phyloP scores from a whole-genome alignment of 1,140 invertebrate genomes.

The Hycleus phaleratus region DNA sequence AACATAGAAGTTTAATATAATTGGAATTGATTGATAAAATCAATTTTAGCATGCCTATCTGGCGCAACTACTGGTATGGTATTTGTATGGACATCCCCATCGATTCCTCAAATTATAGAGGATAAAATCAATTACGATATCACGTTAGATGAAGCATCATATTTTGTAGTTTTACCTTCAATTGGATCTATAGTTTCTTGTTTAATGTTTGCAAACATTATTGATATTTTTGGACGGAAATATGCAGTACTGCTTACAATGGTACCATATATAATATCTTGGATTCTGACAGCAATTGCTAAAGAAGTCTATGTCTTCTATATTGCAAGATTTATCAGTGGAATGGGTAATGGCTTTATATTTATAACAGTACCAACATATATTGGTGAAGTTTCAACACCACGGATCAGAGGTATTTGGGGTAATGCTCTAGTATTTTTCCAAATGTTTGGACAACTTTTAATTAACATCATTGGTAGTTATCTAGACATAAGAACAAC shows the following conservation, averaged over 20 bases:
- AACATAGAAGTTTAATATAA: not conserved
- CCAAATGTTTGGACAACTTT: slow-evolving; percentile 44
- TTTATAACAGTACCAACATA: slow-evolving; percentile 26
- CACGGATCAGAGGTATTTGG: slow-evolving; percentile 25
- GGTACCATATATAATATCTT: slow-evolving; percentile 17
- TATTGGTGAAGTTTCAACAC: slow-evolving; percentile 24
- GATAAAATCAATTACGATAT: slow-evolving; percentile 25
- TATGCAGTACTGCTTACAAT: slow-evolving; percentile 17
- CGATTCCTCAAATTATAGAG: slow-evolving; percentile 14
- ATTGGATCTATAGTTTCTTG: slow-evolving; percentile 11
- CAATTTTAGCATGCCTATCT: slow-evolving; percentile 15
- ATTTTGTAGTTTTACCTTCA: slow-evolving; percentile 20
- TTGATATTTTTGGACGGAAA: slow-evolving; percentile 25
- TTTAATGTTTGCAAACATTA: slow-evolving; percentile 14
- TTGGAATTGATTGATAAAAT: not conserved
- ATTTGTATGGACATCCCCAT: slow-evolving; percentile 24
- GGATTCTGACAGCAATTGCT: slow-evolving; percentile 18
- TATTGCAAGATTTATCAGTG: slow-evolving; percentile 21
- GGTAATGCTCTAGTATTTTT: slow-evolving; percentile 43
- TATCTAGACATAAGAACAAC: slow-evolving; percentile 25
- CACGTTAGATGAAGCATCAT: slow-evolving; percentile 18
- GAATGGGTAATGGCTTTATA: slow-evolving; percentile 28
- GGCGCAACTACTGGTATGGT: slow-evolving; percentile 11
- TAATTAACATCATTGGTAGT: slow-evolving; percentile 46
- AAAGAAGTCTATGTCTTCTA: slow-evolving; percentile 24